These are phyloP conservation scores for Cyprinodon variegatus DNA, from an alignment of 2,113 vertebrate genomes.

Conservation along the genomic window DNA sequence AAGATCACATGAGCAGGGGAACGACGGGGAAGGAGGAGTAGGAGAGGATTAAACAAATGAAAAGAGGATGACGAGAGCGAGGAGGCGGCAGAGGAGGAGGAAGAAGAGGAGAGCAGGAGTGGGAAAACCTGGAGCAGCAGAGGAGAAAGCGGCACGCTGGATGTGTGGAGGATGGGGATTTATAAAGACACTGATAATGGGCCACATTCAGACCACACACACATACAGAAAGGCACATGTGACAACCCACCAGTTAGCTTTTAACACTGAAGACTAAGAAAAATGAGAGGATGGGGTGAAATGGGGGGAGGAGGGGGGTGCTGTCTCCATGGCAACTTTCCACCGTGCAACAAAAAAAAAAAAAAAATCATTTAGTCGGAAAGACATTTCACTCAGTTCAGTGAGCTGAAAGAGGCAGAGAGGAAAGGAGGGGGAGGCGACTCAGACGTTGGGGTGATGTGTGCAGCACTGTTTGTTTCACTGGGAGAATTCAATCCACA, in stretches of 20 bases:
- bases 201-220: constrained; percentile 47
- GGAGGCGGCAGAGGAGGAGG: constrained; percentile 35
- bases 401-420: constrained; percentile 77
- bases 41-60: constrained; percentile 61
- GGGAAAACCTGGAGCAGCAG: constrained; percentile 55
- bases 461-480: constrained; percentile 50
- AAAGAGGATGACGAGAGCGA: constrained; percentile 59
- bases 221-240: constrained; percentile 26
- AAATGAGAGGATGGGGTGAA: constrained; percentile 23
- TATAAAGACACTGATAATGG: constrained; percentile 57
- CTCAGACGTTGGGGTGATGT: constrained; percentile 48
- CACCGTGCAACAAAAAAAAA: constrained; percentile 72
- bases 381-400: constrained; percentile 83
- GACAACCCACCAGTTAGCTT: constrained; percentile 62
- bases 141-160: constrained; percentile 44
- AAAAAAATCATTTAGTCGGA: constrained; percentile 80
- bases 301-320: constrained; percentile 18
- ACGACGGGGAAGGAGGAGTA: constrained; percentile 56
- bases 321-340: constrained; percentile 82
- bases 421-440: constrained; percentile 40
- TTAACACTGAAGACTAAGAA: constrained; percentile 48
- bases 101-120: constrained; percentile 35
- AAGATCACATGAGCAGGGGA: constrained; percentile 40
- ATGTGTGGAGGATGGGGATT: constrained; percentile 45
- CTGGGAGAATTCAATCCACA: constrained; percentile 42